Percentiles rank a stretch among this genome's conserved stretches.
These are phyloP conservation scores for Apocrypta bakeri DNA, from an alignment of 1,140 invertebrate species.

Conservation along the genomic window DNA sequence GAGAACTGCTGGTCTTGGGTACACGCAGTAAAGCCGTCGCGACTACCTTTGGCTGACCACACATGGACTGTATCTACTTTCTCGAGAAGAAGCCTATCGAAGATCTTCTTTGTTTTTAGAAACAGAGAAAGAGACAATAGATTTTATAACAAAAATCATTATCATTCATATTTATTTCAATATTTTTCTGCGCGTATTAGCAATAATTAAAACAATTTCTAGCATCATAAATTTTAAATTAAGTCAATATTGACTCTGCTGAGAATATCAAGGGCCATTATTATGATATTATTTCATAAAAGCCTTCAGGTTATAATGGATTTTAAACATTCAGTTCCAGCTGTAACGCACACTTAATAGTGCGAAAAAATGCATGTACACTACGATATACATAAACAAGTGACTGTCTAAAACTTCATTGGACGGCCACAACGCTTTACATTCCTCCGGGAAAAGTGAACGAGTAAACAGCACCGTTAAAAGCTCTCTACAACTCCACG, in stretches of 20 bases:
- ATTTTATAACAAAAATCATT: background rate
- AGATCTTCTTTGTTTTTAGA: background rate
- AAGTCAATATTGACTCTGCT: background rate
- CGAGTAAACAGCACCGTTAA: background rate
- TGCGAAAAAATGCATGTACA: too few species aligned
- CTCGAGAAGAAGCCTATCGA: background rate
- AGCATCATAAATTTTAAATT: background rate
- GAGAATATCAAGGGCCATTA: background rate
- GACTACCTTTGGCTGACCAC: background rate
- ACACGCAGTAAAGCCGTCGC: constrained; percentile 52
- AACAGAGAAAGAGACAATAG: background rate
- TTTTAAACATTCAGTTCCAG: background rate
- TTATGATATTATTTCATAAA: background rate
- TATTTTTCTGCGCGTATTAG: background rate
- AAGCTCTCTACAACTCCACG: background rate
- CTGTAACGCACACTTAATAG: too few species aligned
- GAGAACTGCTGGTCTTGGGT: constrained; percentile 53
- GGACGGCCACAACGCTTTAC: background rate
- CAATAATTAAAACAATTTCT: background rate
- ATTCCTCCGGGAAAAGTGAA: background rate
- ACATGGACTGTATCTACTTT: background rate
- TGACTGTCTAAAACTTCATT: background rate
- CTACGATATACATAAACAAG: too few species aligned
- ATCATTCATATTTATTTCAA: background rate
- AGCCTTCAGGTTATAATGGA: background rate